Conservation (phyloP, 2,797 vertebrate species). For the Benthosema pterotum region DNA sequence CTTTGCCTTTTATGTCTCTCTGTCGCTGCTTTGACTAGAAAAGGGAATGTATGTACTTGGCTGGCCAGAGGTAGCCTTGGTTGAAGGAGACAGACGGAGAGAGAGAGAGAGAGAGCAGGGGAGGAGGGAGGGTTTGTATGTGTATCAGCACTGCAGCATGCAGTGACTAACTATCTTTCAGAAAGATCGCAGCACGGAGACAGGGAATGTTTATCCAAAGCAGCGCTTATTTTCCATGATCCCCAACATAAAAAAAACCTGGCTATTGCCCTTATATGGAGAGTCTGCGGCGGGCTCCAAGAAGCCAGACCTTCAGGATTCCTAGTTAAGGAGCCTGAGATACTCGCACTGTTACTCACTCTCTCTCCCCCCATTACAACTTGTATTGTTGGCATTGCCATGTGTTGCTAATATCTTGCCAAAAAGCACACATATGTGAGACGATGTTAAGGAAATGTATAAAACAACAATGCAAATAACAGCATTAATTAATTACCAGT, state of each 20-base stretch:
- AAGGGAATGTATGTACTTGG: constrained; percentile 79
- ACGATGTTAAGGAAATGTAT: too few species aligned
- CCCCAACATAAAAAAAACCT: constrained; percentile 64
- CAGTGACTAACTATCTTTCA: constrained; percentile 70
- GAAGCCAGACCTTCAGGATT: constrained; percentile 26
- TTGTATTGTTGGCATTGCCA: too few species aligned
- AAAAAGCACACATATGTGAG: too few species aligned
- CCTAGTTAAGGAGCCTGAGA: constrained; percentile 27
- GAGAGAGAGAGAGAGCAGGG: constrained; percentile 6
- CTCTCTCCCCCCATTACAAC: too few species aligned
- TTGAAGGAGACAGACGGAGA: neutral
- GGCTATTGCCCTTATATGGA: constrained; percentile 65
- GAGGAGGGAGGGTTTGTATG: neutral
- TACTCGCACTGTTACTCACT: neutral
- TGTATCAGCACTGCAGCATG: constrained; percentile 4
- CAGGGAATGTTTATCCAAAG: constrained; percentile 81
- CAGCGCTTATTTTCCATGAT: constrained; percentile 80
- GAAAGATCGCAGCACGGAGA: constrained; percentile 73
- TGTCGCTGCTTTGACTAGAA: constrained; percentile 74
- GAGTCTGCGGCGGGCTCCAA: constrained; percentile 45
- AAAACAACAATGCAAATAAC: too few species aligned
- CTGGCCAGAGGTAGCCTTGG: neutral
- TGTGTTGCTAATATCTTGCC: too few species aligned
- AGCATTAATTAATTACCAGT: too few species aligned
- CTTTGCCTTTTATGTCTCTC: constrained; percentile 70